Evolutionary conservation across 2,888 invertebrate species (phyloP).

Genomic region (Rambutsinella grinnellia): DNA sequence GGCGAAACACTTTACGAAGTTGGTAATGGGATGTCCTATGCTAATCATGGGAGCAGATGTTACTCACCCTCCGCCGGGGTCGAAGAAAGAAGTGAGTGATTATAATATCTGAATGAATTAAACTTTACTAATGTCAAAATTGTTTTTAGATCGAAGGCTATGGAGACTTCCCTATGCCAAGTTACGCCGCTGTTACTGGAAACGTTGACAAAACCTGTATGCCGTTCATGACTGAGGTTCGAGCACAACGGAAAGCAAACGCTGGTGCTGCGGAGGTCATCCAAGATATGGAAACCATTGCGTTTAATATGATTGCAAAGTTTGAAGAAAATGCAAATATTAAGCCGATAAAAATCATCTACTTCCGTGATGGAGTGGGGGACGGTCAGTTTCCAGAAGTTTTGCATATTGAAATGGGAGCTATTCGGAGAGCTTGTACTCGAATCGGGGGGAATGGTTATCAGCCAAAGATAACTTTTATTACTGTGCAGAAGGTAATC

Average conservation of each 20-base stretch:
- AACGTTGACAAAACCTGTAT: background rate
- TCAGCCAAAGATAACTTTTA: slow-evolving; percentile 74
- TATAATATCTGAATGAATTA: background rate
- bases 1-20: slow-evolving; percentile 60
- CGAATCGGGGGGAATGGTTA: slow-evolving; percentile 71
- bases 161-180: slow-evolving; percentile 9
- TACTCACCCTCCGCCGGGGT: slow-evolving; percentile 69
- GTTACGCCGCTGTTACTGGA: slow-evolving; percentile 36
- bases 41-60: slow-evolving; percentile 71
- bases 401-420: slow-evolving; percentile 60
- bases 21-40: slow-evolving; percentile 65
- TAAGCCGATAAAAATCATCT: slow-evolving; percentile 67
- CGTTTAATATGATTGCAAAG: slow-evolving; percentile 50
- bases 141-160: background rate
- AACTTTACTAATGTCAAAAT: too few relatives aligned
- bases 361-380: slow-evolving; percentile 69
- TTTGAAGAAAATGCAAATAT: background rate
- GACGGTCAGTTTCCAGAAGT: slow-evolving; percentile 68
- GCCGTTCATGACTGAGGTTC: slow-evolving; percentile 53
- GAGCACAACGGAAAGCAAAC: slow-evolving; percentile 43
- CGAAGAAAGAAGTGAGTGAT: slow-evolving; percentile 3
- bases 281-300: slow-evolving; percentile 46
- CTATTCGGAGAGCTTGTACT: slow-evolving; percentile 72
- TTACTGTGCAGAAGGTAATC: slow-evolving; percentile 74
- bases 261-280: slow-evolving; percentile 56